phyloP scores from a whole-genome alignment of 1,140 invertebrate species.

The Sycophila sp. region DNA sequence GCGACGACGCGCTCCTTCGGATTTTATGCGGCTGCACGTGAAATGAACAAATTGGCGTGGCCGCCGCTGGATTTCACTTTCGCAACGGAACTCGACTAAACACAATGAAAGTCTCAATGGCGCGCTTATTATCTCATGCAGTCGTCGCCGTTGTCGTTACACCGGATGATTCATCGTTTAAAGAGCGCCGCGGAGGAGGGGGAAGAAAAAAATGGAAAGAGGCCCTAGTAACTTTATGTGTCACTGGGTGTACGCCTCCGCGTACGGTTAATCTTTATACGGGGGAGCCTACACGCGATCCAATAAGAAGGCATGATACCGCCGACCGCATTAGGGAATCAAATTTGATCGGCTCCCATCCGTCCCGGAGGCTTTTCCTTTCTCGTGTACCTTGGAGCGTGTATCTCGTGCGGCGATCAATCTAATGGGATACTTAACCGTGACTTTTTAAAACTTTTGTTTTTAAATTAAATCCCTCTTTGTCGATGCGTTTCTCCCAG shows the following conservation, averaged over 20 bases:
- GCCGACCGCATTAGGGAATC: slow-evolving; percentile 2
- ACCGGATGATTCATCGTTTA: neutral
- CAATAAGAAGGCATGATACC: neutral
- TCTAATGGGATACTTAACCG: too few relatives aligned
- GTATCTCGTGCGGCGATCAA: neutral
- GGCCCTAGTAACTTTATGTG: slow-evolving; percentile 25
- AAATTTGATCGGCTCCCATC: neutral
- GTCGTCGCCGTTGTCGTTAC: neutral
- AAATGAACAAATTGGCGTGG: slow-evolving; percentile 29
- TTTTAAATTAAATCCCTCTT: too few relatives aligned
- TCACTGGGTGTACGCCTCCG: slow-evolving; percentile 10
- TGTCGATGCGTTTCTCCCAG: too few relatives aligned
- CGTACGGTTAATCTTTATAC: too few relatives aligned
- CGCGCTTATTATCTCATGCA: slow-evolving; percentile 10
- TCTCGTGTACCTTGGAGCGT: too few relatives aligned
- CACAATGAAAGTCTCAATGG: slow-evolving; percentile 8
- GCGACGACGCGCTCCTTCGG: slow-evolving; percentile 14
- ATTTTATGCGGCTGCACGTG: slow-evolving; percentile 8
- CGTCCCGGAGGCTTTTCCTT: neutral
- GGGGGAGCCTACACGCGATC: slow-evolving; percentile 16
- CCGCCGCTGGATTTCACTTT: slow-evolving; percentile 24
- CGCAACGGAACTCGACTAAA: slow-evolving; percentile 18
- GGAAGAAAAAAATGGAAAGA: neutral
- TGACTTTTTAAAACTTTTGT: too few relatives aligned
- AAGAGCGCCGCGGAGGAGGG: neutral